Percentiles rank a stretch among this genome's conserved stretches.
Conservation (phyloP, 2,888 invertebrate genomes). For the Candidula unifasciata region DNA sequence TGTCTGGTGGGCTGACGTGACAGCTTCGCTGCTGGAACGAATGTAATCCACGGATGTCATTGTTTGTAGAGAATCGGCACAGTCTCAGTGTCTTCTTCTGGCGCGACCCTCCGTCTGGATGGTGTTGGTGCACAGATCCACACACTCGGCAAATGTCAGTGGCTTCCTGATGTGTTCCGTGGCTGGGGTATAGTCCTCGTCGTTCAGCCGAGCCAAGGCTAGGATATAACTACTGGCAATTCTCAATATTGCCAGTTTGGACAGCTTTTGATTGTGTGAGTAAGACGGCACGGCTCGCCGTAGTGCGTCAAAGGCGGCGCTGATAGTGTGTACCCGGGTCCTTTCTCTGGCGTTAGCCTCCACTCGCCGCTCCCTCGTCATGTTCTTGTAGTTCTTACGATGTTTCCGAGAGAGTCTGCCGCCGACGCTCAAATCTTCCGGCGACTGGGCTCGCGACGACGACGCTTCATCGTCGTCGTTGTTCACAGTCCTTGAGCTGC, state of each 20-base stretch:
- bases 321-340: conserved; percentile 95
- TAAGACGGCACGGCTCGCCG: conserved; percentile 91
- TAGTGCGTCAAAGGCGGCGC: conserved; percentile 94
- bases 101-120: conserved; percentile 94
- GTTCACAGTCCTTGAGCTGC: conserved; percentile 29
- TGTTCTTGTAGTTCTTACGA: conserved; percentile 90
- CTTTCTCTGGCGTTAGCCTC: conserved; percentile 96
- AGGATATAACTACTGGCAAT: conserved; percentile 96
- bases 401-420: conserved; percentile 61
- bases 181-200: conserved; percentile 83
- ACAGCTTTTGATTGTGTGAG: conserved; percentile 94
- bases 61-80: background rate
- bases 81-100: conserved; percentile 81
- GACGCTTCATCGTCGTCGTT: conserved; percentile 35
- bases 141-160: conserved; percentile 86
- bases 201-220: conserved; percentile 88
- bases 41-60: background rate
- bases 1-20: too few species aligned
- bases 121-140: conserved; percentile 91
- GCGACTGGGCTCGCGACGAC: conserved; percentile 47
- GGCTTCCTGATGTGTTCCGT: conserved; percentile 80
- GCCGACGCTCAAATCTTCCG: conserved; percentile 50
- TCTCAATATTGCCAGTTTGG: conserved; percentile 92
- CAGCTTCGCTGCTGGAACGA: background rate
- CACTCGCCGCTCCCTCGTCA: conserved; percentile 93